phyloP scores from a whole-genome alignment of 2,888 invertebrate genomes.

The Argyra leucocephala region DNA sequence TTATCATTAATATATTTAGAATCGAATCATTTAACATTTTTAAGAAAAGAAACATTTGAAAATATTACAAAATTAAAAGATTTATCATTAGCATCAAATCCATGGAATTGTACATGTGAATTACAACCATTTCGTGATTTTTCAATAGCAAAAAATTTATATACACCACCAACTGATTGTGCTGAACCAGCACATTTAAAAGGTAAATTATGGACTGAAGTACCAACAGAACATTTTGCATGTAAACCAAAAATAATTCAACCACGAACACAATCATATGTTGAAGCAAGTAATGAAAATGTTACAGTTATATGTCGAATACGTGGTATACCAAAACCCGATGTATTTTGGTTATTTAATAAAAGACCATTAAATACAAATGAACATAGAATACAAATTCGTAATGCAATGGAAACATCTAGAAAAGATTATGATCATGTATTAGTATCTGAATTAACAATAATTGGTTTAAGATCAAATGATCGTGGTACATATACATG shows the following conservation, averaged over 20 bases:
- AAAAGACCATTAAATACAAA: constrained; percentile 35
- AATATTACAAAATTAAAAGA: constrained; percentile 59
- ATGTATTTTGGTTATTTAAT: constrained; percentile 56
- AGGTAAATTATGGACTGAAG: constrained; percentile 63
- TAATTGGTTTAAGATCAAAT: constrained; percentile 51
- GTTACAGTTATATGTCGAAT: constrained; percentile 62
- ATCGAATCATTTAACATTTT: constrained; percentile 61
- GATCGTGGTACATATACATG: constrained; percentile 71
- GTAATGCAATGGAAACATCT: constrained; percentile 16
- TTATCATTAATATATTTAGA: constrained; percentile 61
- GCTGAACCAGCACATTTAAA: constrained; percentile 58
- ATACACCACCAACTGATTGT: constrained; percentile 66
- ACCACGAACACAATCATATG: constrained; percentile 45
- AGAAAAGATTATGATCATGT: constrained; percentile 51
- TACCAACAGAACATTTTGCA: constrained; percentile 65
- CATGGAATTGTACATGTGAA: constrained; percentile 82
- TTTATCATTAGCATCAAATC: constrained; percentile 68
- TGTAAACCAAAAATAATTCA: constrained; percentile 67
- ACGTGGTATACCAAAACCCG: constrained; percentile 57
- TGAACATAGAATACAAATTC: constrained; percentile 34
- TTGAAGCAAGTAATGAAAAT: constrained; percentile 56
- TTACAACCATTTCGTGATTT: constrained; percentile 70
- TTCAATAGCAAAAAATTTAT: constrained; percentile 61
- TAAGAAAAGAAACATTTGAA: constrained; percentile 57
- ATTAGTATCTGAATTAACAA: constrained; percentile 50